These are phyloP conservation scores for Antitype chi DNA, from an alignment of 2,888 invertebrate genomes.

Conservation along the genomic window DNA sequence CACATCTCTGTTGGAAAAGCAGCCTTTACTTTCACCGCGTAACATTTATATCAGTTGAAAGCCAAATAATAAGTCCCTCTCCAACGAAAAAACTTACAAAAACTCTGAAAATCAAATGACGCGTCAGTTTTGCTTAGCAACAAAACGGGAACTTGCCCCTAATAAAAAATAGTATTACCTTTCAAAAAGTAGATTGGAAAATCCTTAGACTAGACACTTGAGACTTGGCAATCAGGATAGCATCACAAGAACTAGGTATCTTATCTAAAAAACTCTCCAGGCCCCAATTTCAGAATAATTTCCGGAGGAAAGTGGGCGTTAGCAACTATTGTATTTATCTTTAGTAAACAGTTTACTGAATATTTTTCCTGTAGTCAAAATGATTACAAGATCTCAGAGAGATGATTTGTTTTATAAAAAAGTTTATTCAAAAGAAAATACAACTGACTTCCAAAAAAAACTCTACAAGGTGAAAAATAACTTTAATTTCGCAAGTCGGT, in stretches of 20 bases:
- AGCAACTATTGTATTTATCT: not conserved
- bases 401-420: no score
- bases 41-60: not conserved
- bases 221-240: conserved; percentile 45
- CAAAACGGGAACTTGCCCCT: not conserved
- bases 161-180: conserved; percentile 35
- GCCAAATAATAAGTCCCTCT: no score
- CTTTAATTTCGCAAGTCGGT: no score
- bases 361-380: not conserved
- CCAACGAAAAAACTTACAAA: not conserved
- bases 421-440: no score
- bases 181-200: conserved; percentile 54
- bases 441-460: no score
- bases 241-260: conserved; percentile 21
- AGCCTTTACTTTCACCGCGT: not conserved
- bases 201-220: conserved; percentile 43
- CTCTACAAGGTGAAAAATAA: no score
- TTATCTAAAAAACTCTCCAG: conserved; percentile 40
- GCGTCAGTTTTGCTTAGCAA: not conserved
- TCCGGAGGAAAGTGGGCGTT: conserved; percentile 2
- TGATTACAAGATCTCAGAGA: not conserved
- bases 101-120: not conserved
- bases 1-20: no score
- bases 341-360: conserved; percentile 9
- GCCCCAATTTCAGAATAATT: conserved; percentile 47